Evolutionary conservation across 2,888 invertebrate genomes (phyloP).

Genomic region (Biston betularia): DNA sequence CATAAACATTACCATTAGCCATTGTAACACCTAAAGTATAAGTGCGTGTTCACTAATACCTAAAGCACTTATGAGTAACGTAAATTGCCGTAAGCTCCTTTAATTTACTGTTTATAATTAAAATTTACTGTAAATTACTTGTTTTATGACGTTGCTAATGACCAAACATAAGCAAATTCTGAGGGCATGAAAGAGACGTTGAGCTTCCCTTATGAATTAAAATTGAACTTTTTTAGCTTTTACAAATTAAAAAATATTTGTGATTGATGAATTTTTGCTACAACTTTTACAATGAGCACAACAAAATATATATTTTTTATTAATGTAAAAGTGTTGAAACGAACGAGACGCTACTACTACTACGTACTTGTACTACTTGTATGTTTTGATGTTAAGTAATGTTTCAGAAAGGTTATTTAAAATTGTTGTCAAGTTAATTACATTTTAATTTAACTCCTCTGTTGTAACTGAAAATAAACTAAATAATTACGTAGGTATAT

Average conservation of each 20-base stretch:
- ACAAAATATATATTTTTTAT: no score
- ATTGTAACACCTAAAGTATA: slow-evolving; percentile 16
- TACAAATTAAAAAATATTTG: no score
- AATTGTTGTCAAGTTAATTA: no score
- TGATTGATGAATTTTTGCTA: background rate
- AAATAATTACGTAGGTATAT: no score
- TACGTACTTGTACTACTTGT: no score
- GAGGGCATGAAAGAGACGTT: background rate
- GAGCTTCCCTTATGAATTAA: background rate
- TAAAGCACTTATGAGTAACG: slow-evolving; percentile 5
- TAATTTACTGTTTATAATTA: slow-evolving; percentile 3
- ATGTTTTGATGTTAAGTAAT: no score
- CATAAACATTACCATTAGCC: slow-evolving; percentile 30
- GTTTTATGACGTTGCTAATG: background rate
- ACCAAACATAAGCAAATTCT: background rate
- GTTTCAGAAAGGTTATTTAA: no score
- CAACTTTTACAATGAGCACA: no score
- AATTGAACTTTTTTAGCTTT: background rate
- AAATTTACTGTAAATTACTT: background rate
- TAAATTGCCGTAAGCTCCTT: slow-evolving; percentile 7
- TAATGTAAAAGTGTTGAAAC: no score
- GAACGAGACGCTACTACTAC: no score
- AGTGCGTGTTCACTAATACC: slow-evolving; percentile 11
- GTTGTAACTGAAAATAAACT: no score
- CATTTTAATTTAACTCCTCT: no score